Conservation (phyloP, 23 tunicate genomes). For the Styela clava region DNA sequence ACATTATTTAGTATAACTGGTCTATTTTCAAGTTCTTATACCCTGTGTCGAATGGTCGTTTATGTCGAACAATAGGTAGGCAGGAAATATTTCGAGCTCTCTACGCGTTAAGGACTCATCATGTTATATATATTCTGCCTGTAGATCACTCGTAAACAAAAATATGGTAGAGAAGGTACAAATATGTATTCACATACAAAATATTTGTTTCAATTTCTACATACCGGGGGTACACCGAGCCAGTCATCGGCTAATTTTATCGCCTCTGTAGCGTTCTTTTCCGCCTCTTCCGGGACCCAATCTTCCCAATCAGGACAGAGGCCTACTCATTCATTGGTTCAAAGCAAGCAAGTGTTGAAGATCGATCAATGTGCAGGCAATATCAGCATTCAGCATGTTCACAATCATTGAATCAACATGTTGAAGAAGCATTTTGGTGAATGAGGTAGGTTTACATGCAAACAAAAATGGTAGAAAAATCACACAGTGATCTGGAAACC, state of each 20-base stretch:
- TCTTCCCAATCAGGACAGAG: conserved; percentile 99
- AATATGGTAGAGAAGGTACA: too few species aligned
- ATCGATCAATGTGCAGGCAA: not conserved
- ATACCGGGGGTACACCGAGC: conserved; percentile 96
- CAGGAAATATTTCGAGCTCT: too few species aligned
- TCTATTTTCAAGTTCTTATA: too few species aligned
- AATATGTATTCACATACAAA: too few species aligned
- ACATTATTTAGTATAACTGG: too few species aligned
- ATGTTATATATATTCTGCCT: too few species aligned
- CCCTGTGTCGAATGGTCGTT: too few species aligned
- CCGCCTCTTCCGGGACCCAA: conserved; percentile 68
- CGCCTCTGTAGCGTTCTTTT: conserved; percentile 84
- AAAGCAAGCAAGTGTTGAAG: not conserved
- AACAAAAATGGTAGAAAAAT: not conserved
- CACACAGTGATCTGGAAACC: not conserved
- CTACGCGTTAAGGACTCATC: too few species aligned
- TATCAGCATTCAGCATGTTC: not conserved
- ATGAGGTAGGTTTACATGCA: not conserved
- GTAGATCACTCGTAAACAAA: too few species aligned
- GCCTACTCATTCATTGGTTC: conserved; percentile 39
- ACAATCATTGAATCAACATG: not conserved
- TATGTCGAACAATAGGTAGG: too few species aligned
- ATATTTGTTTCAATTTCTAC: too few species aligned
- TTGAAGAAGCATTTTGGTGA: not conserved
- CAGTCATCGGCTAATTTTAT: conserved; percentile 97